phyloP scores from a whole-genome alignment of 2,888 invertebrate species.

The Siphonodentalium dalli region DNA sequence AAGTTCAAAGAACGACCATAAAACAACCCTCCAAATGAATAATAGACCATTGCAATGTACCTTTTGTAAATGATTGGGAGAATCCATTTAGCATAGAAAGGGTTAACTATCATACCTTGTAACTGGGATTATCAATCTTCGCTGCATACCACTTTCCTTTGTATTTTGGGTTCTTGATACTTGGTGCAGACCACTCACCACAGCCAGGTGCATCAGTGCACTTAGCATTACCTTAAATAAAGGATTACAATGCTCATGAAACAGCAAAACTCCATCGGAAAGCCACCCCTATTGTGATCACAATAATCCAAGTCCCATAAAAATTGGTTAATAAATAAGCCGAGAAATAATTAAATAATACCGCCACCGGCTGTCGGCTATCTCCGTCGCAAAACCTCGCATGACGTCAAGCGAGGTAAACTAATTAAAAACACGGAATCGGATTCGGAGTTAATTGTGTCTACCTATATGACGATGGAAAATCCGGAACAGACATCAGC shows the following conservation, averaged over 20 bases:
- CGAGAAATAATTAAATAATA: too few relatives aligned
- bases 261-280: not conserved
- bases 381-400: too few relatives aligned
- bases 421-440: too few relatives aligned
- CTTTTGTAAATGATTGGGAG: too few relatives aligned
- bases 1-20: not conserved
- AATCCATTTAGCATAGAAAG: too few relatives aligned
- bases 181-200: conserved; percentile 86
- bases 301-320: not conserved
- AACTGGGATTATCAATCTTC: conserved; percentile 69
- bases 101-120: conserved; percentile 64
- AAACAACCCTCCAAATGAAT: not conserved
- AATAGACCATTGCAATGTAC: too few relatives aligned
- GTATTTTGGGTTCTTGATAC: conserved; percentile 89
- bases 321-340: too few relatives aligned
- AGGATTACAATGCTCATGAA: not conserved
- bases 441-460: too few relatives aligned
- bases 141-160: conserved; percentile 92
- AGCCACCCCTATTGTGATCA: not conserved
- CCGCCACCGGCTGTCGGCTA: too few relatives aligned
- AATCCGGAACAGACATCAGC: too few relatives aligned
- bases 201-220: conserved; percentile 86
- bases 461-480: too few relatives aligned
- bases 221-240: conserved; percentile 76
- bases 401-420: too few relatives aligned